phyloP scores from a whole-genome alignment of 1,140 invertebrate species.

The Papilio dardanus region DNA sequence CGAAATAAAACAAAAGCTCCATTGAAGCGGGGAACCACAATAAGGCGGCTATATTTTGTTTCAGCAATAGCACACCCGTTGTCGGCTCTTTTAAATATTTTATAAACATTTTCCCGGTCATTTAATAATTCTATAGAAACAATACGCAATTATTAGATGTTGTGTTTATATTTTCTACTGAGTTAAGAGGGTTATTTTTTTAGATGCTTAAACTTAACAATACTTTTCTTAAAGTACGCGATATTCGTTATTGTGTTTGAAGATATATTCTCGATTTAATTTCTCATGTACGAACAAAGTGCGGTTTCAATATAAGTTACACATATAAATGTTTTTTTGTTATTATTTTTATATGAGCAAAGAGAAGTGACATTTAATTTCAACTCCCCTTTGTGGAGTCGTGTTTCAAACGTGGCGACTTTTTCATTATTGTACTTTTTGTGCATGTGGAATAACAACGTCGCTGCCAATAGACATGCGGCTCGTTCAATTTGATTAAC shows the following conservation, averaged over 20 bases:
- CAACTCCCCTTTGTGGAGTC: conserved; percentile 58
- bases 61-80: conserved; percentile 35
- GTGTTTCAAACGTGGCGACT: conserved; percentile 47
- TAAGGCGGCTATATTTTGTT: conserved; percentile 30
- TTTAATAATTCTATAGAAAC: conserved; percentile 10
- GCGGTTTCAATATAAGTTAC: too few relatives aligned
- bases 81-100: conserved; percentile 13
- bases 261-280: too few relatives aligned
- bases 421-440: conserved; percentile 57
- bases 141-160: conserved; percentile 12
- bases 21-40: conserved; percentile 27
- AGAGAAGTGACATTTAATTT: conserved; percentile 65
- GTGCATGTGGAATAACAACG: conserved; percentile 52
- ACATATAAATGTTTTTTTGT: conserved; percentile 46
- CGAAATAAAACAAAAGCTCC: conserved; percentile 41
- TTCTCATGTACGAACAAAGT: too few relatives aligned
- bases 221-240: too few relatives aligned
- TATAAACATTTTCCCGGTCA: conserved; percentile 26
- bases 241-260: too few relatives aligned
- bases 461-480: conserved; percentile 50
- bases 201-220: neutral
- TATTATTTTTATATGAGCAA: conserved; percentile 56
- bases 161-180: neutral
- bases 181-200: neutral
- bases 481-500: conserved; percentile 54